Base-by-base conservation (phyloP, 2,797 vertebrate species). In the Coccyzus lansbergi region DNA sequence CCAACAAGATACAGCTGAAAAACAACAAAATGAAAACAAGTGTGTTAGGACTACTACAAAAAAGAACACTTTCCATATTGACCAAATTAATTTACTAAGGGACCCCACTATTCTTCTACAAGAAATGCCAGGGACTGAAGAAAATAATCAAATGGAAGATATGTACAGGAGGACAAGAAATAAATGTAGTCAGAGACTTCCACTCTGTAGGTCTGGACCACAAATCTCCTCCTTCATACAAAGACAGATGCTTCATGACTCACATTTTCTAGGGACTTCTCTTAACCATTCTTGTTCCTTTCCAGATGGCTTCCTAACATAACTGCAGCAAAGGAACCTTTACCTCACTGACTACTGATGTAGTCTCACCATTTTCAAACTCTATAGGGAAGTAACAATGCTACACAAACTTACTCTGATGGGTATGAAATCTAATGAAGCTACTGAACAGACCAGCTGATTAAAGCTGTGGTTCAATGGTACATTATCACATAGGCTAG, bases 1-100 rank as follows among this genome's bases (percentile, higher is more conserved):
- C 99, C 99, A 56, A 99, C 86, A 72, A 99, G 74, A 79, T 99
- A 98, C 63, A 99, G 63, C 99, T 99, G 97, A 88, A 98, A 98
- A 97, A 93, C 68, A 88, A 83, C 15, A 92, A 88, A 78, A 94
- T 31, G n/a, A 86, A 93, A 81, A 72, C 10, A 88, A 53, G 63
- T 7, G 0, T 40, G 53, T 96, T 88, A 92, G 53, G 29, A 71
- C 31, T 86, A 15, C 1, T 17, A 72, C 0, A 7, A 69, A 86
- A 85, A 74, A 83, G 15, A 68, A 65, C 1, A 2, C 17, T 82
- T 42, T 69, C 62, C 34, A 53, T 38, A 40, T 40, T 48, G 59
- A 58, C 15, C 4, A 58, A 46, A 22, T 11, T 68, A 7, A 81
- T 58, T 64, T n/a, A 40, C 5, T 62, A 65, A 59, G 16, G 16